Base-by-base conservation (phyloP, 1,140 invertebrate species). In the Anastrepha ludens region DNA sequence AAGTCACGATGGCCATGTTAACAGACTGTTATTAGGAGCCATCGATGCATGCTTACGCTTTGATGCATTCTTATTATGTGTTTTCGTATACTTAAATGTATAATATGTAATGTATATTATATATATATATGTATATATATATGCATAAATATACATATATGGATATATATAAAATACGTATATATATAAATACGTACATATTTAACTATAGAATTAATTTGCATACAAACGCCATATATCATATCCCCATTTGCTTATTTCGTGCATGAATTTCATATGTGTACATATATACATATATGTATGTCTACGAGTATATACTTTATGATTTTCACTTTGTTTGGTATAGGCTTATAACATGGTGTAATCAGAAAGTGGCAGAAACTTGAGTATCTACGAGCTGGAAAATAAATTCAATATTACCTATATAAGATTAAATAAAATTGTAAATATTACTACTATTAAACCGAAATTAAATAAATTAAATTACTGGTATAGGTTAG, bases 111-210 rank as follows among this genome's bases (percentile, higher is more conserved):
- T 29, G 29, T 29, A 29, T 29, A 29, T 29, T 55, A 55, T 67
- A 67, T 50, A 47, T 81, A 81, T 13, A 81, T 81, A 55, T 81
- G 47, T 58, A 55, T 81, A 15, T 81, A 55, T 29, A 74, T 13
- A 47, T 64, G 17, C 60, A 64, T 17, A n/a, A 17, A 64, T 64
- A 64, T 64, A 64, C 5, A n/a, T 64, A 64, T 13, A 41, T 70
- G 13, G 13, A 17, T 70, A 29, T 70, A 41, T 9, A 70, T 70
- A 74, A n/a, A 74, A 50, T 50, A 29, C 17, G 17, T 64, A 17
- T 74, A 64, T 64, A 50, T 50, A 74, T 74, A 74, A 47, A 20
- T 74, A 74, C 47, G 0, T 74, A 29, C 29, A 29, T 29, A 29
- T 29, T 29, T 29, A 29, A 0, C 29, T 29, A 29, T 29, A 29